Evolutionary conservation across 2,113 vertebrate species (phyloP).

Genomic region (Trogon surrucura): DNA sequence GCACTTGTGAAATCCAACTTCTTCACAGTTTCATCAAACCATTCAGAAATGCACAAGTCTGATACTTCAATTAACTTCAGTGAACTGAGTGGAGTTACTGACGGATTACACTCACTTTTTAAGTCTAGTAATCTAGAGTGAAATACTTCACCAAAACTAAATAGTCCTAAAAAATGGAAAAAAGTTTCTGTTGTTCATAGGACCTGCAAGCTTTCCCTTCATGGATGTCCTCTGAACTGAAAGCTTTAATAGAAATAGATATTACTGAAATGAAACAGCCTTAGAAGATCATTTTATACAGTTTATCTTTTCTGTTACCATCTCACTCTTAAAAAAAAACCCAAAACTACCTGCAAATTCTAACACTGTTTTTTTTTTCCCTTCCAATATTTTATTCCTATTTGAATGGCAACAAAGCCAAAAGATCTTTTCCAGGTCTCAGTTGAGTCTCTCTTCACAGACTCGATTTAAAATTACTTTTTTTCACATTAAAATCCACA

Average conservation of each 20-base stretch:
- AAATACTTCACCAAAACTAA: neutral
- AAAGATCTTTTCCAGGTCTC: neutral
- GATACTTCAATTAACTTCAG: neutral
- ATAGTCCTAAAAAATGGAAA: neutral
- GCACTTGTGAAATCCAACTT: neutral
- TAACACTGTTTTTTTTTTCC: neutral
- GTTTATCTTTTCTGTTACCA: neutral
- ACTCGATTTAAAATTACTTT: neutral
- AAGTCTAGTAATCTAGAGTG: neutral
- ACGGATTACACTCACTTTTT: neutral
- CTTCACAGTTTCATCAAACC: neutral
- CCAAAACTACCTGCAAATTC: neutral
- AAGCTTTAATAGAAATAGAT: neutral
- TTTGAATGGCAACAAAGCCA: neutral
- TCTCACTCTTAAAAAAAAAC: too few species aligned
- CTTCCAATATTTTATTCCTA: neutral
- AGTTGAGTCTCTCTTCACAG: neutral
- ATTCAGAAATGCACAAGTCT: neutral
- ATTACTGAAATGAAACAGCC: neutral
- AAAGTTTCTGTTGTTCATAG: neutral
- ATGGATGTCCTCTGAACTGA: neutral
- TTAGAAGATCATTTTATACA: neutral
- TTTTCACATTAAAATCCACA: neutral
- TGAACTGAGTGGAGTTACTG: neutral
- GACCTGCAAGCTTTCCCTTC: neutral